Conservation (phyloP, 2,113 vertebrate genomes). For the Oxyruncus cristatus region DNA sequence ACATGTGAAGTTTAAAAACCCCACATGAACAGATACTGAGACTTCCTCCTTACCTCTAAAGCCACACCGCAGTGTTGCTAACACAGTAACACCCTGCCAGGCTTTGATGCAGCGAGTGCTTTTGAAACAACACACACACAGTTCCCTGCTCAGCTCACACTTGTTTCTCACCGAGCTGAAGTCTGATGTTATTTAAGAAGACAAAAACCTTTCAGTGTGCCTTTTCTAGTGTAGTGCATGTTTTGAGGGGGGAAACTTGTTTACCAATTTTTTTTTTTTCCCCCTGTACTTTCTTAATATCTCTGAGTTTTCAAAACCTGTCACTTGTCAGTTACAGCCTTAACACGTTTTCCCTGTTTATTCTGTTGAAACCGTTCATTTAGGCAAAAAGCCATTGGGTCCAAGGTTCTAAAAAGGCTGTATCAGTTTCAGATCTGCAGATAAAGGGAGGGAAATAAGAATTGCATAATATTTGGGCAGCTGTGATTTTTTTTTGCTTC, state of each 20-base stretch:
- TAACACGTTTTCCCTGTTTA: background rate
- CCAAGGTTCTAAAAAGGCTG: background rate
- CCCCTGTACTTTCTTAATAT: background rate
- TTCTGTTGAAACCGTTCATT: background rate
- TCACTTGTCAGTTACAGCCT: background rate
- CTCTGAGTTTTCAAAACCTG: background rate
- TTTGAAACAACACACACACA: rapidly evolving
- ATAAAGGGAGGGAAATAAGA: background rate
- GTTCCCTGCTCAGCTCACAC: background rate
- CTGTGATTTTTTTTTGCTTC: background rate
- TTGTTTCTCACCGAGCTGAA: background rate
- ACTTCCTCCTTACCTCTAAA: background rate
- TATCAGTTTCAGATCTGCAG: background rate
- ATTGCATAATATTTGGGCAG: background rate
- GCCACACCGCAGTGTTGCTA: background rate
- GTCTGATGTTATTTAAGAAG: background rate
- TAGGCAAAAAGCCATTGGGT: background rate
- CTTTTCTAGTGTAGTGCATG: background rate
- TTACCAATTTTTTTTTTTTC: background rate
- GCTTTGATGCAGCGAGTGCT: background rate
- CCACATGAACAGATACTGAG: background rate
- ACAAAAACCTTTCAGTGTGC: background rate
- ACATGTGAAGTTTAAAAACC: rapidly evolving
- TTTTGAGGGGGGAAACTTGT: rapidly evolving
- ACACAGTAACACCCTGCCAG: background rate